A percentile compares a stretch with the other conserved stretches of the same genome.
Conservation (phyloP, 1,140 invertebrate species). For the Drosophila carrolli region DNA sequence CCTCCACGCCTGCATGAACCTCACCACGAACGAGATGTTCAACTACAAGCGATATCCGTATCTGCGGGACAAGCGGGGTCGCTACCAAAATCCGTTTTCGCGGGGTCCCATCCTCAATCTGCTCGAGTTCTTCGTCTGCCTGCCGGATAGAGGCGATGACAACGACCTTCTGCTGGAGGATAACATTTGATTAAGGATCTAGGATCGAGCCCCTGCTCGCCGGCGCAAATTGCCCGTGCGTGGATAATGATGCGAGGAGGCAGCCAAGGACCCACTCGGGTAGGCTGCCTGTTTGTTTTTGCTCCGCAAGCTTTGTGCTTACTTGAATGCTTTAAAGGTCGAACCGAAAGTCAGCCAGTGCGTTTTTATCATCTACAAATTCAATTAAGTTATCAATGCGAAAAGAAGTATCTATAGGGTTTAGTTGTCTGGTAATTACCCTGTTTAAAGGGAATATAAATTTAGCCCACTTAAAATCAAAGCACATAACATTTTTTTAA, state of each 20-base stretch:
- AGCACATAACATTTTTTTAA: too few relatives aligned
- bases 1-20: constrained; percentile 94
- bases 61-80: constrained; percentile 92
- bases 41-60: constrained; percentile 96
- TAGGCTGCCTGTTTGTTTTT: constrained; percentile 40
- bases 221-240: constrained; percentile 74
- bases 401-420: neutral
- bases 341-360: constrained; percentile 5
- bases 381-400: constrained; percentile 17
- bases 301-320: constrained; percentile 58
- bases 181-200: constrained; percentile 86
- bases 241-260: constrained; percentile 72
- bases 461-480: neutral
- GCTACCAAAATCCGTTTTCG: constrained; percentile 95
- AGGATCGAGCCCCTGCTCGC: constrained; percentile 73
- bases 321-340: constrained; percentile 17
- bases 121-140: constrained; percentile 94
- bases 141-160: constrained; percentile 90
- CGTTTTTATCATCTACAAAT: constrained; percentile 46
- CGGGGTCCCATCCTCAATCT: constrained; percentile 93
- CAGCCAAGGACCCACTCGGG: constrained; percentile 37
- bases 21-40: constrained; percentile 97
- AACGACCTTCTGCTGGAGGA: constrained; percentile 90
- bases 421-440: neutral
- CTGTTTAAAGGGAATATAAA: constrained; percentile 1